These are phyloP conservation scores for Misgurnus mizolepis DNA, from an alignment of 2,113 vertebrate species.

Conservation along the genomic window DNA sequence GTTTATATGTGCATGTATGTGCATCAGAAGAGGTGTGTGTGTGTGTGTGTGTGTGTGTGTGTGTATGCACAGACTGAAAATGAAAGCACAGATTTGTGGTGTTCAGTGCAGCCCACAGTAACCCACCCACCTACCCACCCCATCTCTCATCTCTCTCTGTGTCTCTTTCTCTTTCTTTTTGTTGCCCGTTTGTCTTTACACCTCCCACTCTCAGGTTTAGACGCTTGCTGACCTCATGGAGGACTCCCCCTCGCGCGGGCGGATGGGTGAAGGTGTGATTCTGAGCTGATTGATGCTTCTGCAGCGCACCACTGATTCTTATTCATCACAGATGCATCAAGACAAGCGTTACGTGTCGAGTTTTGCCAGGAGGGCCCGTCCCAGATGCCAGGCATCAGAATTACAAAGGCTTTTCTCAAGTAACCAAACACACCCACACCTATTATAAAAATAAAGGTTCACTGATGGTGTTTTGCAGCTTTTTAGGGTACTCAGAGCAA, in stretches of 20 bases:
- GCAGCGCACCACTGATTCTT: constrained; percentile 5
- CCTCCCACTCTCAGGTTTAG: constrained; percentile 45
- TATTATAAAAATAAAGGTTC: too few relatives aligned
- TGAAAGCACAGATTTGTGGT: constrained; percentile 58
- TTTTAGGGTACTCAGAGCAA: too few relatives aligned
- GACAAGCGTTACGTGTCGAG: background rate
- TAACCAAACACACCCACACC: constrained; percentile 38
- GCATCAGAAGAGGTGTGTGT: too few relatives aligned
- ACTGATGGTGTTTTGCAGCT: too few relatives aligned
- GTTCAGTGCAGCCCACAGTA: constrained; percentile 20
- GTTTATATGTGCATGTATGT: background rate
- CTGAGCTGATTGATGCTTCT: constrained; percentile 3
- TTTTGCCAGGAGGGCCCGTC: constrained; percentile 9
- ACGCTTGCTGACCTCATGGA: constrained; percentile 39
- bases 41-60: background rate
- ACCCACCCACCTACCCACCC: background rate
- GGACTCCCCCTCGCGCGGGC: constrained; percentile 44
- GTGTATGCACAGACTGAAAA: constrained; percentile 59
- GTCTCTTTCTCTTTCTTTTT: background rate
- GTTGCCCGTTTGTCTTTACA: constrained; percentile 27
- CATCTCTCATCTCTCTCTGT: background rate
- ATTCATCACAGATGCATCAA: constrained; percentile 2
- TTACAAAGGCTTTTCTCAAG: constrained; percentile 11
- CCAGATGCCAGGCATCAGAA: background rate
- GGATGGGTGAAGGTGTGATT: constrained; percentile 17